Evolutionary conservation across 2,888 invertebrate species (phyloP).

Genomic region (Iselma pallidipennis): DNA sequence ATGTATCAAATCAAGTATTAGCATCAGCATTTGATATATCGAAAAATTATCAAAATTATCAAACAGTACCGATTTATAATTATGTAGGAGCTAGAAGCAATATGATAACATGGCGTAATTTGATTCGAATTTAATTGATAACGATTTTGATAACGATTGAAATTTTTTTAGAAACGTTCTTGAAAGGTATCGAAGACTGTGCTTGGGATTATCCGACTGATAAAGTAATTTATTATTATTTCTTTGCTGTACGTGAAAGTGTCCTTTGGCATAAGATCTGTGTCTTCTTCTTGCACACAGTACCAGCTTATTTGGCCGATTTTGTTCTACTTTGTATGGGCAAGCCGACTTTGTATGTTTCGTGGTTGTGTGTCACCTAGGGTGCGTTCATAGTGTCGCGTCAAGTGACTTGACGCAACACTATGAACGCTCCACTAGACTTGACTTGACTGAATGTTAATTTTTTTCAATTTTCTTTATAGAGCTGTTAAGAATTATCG

Average conservation of each 20-base stretch:
- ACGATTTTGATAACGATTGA: no score
- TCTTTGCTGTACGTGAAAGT: slow-evolving; percentile 7
- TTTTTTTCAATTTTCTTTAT: no score
- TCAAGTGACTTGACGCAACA: no score
- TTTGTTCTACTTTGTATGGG: slow-evolving; percentile 3
- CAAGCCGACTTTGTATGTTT: slow-evolving; percentile 3
- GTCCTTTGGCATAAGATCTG: slow-evolving; percentile 1
- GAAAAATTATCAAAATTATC: no score
- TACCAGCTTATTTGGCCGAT: slow-evolving; percentile 6
- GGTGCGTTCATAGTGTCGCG: no score
- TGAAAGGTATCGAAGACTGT: neutral
- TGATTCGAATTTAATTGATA: no score
- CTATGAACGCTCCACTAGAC: no score
- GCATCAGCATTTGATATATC: slow-evolving; percentile 39
- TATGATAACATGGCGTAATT: slow-evolving; percentile 56
- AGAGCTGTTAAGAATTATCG: no score
- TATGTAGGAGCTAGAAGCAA: slow-evolving; percentile 33
- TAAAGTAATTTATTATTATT: slow-evolving; percentile 6
- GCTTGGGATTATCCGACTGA: neutral
- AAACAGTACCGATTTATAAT: slow-evolving; percentile 38
- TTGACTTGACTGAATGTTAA: no score
- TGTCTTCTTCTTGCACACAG: slow-evolving; percentile 11
- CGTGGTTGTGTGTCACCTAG: no score
- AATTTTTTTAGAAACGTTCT: slow-evolving; percentile 57
- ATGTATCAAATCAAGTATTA: slow-evolving; percentile 36